Conservation (phyloP, 2,797 vertebrate genomes). For the Erethizon dorsatum region DNA sequence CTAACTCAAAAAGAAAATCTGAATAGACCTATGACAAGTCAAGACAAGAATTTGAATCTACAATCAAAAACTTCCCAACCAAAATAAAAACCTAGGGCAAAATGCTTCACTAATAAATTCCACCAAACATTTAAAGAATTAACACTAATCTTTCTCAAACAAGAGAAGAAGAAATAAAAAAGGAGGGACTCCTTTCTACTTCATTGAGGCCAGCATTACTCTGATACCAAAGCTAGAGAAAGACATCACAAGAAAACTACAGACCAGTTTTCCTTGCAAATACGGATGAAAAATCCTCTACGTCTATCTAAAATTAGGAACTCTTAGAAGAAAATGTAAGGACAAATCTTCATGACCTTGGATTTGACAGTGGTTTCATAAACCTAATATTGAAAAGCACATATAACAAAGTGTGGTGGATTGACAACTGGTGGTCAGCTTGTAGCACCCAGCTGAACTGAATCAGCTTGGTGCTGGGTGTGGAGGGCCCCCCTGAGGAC, state of each 20-base stretch:
- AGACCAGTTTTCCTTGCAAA: background rate
- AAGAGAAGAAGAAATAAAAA: background rate
- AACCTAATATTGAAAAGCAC: background rate
- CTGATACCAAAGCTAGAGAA: background rate
- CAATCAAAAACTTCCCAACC: background rate
- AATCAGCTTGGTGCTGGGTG: no score
- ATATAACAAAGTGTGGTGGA: background rate
- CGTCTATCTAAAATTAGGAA: background rate
- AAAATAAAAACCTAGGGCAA: background rate
- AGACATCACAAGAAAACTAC: background rate
- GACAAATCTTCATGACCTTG: background rate
- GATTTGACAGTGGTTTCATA: background rate
- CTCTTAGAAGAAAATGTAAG: background rate
- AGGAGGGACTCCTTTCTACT: background rate
- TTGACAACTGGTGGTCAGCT: no score
- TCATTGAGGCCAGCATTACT: background rate
- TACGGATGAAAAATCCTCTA: background rate
- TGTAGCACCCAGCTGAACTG: no score
- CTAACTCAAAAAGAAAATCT: background rate
- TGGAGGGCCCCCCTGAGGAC: no score
- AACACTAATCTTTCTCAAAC: background rate
- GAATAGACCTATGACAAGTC: slow-evolving; percentile 7
- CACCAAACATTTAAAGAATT: slow-evolving; percentile 3
- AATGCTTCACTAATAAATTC: slow-evolving; percentile 15
- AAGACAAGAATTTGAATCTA: background rate